Evolutionary conservation across 2,797 vertebrate genomes (phyloP), one percentile per base, ranked within the genome.

Genomic region (Acrossocheilus wenchowensis): DNA sequence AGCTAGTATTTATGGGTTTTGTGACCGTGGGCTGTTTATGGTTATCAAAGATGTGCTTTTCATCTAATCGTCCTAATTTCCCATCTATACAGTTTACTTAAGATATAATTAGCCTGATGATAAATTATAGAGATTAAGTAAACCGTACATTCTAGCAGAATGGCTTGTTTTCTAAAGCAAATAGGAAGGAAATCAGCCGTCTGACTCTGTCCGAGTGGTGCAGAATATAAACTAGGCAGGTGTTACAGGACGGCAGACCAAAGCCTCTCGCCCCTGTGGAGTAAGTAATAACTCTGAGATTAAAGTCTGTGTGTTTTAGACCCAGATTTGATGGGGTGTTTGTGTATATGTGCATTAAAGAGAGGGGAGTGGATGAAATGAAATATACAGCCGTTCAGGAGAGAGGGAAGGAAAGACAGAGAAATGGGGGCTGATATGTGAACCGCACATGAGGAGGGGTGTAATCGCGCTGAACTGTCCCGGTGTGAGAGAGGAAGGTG

Each of bases 251-350:
- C 7, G 0, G 21, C 66, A n/a, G 50, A 54, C 34, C 69, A 50
- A 52, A 72, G 48, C 81, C 68, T 41, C 48, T 26, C 26, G 9
- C 71, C 57, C 79, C 71, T 77, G 79, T 43, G 75, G 34, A 34
- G 71, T 6, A 30, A 66, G 69, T 82, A 86, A 86, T 82, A 66
- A 86, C 26, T 73, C 34, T 1, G 71, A 86, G 85, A 86, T 86
- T 82, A 82, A 71, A 86, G 71, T 41, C 34, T 23, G 54, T 75
- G 69, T 45, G 64, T 19, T 69, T 71, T 82, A 73, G 50, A 43
- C 8, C n/a, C 23, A 30, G 8, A 43, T 60, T 73, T 41, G 15
- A 43, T 83, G 36, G 52, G 66, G 50, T 73, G 81, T 71, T 39
- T 71, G 80, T 82, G 80, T 71, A 54, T n/a, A 26, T 82, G 48